These are phyloP conservation scores for Sphenodon punctatus DNA, from an alignment of 2,797 vertebrate genomes.

Conservation along the genomic window DNA sequence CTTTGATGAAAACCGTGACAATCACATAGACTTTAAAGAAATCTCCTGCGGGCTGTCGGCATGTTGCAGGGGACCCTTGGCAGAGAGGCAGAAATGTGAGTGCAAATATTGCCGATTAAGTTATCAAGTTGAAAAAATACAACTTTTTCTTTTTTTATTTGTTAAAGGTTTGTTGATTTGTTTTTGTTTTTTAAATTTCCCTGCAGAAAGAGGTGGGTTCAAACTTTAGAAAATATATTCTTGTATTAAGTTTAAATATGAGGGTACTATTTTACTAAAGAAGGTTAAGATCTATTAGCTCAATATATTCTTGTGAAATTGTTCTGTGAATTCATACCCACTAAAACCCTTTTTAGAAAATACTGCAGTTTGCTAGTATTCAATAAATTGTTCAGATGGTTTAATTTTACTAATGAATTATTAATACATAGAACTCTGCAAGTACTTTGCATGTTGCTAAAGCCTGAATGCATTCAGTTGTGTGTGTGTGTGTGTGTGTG, in stretches of 20 bases:
- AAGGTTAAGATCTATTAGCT: neutral
- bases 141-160: neutral
- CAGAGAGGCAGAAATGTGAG: slow-evolving; percentile 98
- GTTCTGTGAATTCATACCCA: neutral
- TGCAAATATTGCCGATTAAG: slow-evolving; percentile 46
- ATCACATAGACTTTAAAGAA: slow-evolving; percentile 99
- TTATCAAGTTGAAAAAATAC: neutral
- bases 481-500: too few relatives aligned
- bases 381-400: neutral
- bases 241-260: neutral
- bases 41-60: slow-evolving; percentile 98
- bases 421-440: neutral
- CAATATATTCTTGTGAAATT: neutral
- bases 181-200: neutral
- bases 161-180: neutral
- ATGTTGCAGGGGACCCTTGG: slow-evolving; percentile 94
- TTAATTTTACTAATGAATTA: slow-evolving; percentile 10
- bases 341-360: neutral
- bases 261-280: neutral
- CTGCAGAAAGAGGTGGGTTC: neutral
- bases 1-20: slow-evolving; percentile 99
- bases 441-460: neutral
- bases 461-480: neutral
- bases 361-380: neutral
- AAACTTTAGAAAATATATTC: neutral